These are phyloP conservation scores for Caiman crocodilus DNA, from an alignment of 2,797 vertebrate genomes.

Conservation along the genomic window DNA sequence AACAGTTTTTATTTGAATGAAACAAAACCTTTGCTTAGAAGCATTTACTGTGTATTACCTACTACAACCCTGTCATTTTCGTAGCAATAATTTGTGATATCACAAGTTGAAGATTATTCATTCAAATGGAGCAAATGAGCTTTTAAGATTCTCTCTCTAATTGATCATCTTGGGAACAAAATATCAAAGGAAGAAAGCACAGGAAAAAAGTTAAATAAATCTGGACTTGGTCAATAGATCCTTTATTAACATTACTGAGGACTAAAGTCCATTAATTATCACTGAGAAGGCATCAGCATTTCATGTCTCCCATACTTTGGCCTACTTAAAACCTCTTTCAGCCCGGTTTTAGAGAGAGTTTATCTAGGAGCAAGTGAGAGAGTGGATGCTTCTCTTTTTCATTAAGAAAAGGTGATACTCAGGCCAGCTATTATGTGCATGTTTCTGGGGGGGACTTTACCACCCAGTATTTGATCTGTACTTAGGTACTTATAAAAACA, in stretches of 20 bases:
- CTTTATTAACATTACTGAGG: not conserved
- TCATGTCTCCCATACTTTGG: conserved; percentile 15
- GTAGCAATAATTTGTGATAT: conserved; percentile 27
- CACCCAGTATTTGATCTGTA: not conserved
- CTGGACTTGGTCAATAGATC: not conserved
- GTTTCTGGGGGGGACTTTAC: no score
- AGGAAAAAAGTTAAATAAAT: conserved; percentile 16
- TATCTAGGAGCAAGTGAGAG: not conserved
- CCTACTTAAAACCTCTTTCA: not conserved
- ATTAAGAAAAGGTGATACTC: not conserved
- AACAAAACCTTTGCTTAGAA: conserved; percentile 47
- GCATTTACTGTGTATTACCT: conserved; percentile 38
- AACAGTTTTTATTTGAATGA: conserved; percentile 56
- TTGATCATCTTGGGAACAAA: conserved; percentile 9
- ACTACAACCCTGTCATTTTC: not conserved
- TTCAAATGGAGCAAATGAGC: conserved; percentile 21
- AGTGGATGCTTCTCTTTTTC: conserved; percentile 23
- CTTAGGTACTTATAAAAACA: no score
- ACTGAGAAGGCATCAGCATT: conserved; percentile 3
- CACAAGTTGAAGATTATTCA: conserved; percentile 45
- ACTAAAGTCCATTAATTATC: not conserved
- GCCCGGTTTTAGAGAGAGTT: conserved; percentile 3
- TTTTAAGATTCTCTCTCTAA: conserved; percentile 11
- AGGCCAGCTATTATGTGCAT: not conserved
- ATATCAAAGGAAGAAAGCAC: not conserved